A percentile compares a stretch with the other conserved stretches of the same genome.
Conservation (phyloP, 2,797 vertebrate genomes). For the Phoxinus dragarum region DNA sequence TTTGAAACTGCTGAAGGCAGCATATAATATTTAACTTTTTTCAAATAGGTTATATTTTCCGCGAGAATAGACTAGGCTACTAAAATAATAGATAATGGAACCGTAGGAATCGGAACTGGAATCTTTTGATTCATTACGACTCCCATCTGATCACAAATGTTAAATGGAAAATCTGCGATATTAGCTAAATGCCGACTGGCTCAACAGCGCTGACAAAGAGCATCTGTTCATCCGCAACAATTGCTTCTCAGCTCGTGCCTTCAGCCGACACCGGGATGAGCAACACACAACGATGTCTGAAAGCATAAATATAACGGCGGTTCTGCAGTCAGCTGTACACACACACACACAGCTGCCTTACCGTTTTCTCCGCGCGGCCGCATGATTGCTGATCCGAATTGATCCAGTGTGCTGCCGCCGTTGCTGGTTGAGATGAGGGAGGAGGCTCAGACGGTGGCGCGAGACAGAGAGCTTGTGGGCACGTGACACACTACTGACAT, state of each 20-base stretch:
- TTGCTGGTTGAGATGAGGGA: slow-evolving; percentile 59
- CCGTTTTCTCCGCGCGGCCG: slow-evolving; percentile 42
- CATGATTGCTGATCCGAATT: slow-evolving; percentile 59
- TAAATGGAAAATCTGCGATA: not conserved
- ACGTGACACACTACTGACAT: slow-evolving; percentile 55
- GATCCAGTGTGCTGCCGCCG: slow-evolving; percentile 65
- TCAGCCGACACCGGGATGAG: not conserved
- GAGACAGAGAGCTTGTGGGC: slow-evolving; percentile 39
- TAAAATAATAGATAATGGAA: not conserved
- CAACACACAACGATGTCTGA: not conserved
- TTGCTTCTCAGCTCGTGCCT: slow-evolving; percentile 23
- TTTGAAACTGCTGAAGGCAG: not conserved
- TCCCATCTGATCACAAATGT: not conserved
- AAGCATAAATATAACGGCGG: not conserved
- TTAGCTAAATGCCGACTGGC: not conserved
- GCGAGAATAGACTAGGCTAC: not conserved
- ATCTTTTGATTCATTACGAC: not conserved
- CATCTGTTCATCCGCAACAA: slow-evolving; percentile 33
- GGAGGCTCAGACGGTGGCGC: slow-evolving; percentile 38
- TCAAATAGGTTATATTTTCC: not conserved
- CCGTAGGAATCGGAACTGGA: not conserved
- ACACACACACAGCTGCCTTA: slow-evolving; percentile 13
- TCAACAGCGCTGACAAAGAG: slow-evolving; percentile 49
- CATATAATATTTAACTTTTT: not conserved
- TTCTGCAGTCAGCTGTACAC: not conserved